These are phyloP conservation scores for Lissonota sp. DNA, from an alignment of 2,888 invertebrate species.

Conservation along the genomic window DNA sequence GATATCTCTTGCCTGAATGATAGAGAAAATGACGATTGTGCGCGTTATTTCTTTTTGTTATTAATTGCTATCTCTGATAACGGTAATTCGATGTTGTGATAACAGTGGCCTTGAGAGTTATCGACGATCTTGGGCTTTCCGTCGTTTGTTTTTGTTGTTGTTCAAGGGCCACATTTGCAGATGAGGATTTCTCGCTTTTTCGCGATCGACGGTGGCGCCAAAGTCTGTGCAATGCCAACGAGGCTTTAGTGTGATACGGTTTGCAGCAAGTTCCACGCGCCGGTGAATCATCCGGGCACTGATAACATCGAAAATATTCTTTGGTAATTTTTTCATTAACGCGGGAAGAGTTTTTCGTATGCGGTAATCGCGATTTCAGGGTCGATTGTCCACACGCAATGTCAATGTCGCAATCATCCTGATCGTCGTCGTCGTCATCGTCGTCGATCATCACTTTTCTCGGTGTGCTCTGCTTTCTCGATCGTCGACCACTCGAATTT, in stretches of 20 bases:
- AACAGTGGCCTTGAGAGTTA: slow-evolving; percentile 75
- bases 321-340: slow-evolving; percentile 56
- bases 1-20: not conserved
- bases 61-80: slow-evolving; percentile 73
- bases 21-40: not conserved
- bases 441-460: slow-evolving; percentile 82
- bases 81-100: slow-evolving; percentile 71
- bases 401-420: not conserved
- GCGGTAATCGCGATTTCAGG: slow-evolving; percentile 70
- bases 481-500: slow-evolving; percentile 78
- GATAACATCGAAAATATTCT: slow-evolving; percentile 72
- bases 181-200: slow-evolving; percentile 11
- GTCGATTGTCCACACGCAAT: slow-evolving; percentile 44
- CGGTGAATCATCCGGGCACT: slow-evolving; percentile 80
- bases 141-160: not conserved
- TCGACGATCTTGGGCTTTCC: slow-evolving; percentile 61
- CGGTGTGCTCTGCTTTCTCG: slow-evolving; percentile 85
- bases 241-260: slow-evolving; percentile 84
- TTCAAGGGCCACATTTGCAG: not conserved
- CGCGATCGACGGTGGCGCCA: slow-evolving; percentile 84
- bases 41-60: not conserved
- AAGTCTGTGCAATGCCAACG: slow-evolving; percentile 84
- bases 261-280: slow-evolving; percentile 80
- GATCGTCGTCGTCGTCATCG: slow-evolving; percentile 57
- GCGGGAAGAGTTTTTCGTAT: slow-evolving; percentile 73